Conservation (phyloP, 2,113 vertebrate species). For the Motacilla tschutschensis region DNA sequence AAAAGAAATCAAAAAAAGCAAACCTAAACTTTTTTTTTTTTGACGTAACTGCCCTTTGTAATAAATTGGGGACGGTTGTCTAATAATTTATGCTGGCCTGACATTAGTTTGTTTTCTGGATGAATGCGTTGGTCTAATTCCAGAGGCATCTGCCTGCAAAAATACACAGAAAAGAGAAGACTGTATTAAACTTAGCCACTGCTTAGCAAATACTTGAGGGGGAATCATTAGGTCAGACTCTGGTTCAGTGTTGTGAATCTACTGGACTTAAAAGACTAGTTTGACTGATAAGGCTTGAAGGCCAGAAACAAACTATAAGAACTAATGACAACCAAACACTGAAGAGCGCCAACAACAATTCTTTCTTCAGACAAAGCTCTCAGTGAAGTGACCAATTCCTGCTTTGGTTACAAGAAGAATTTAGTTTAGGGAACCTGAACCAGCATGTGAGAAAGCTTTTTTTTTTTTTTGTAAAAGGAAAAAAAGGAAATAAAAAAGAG, state of each 20-base stretch:
- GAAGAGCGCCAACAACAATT: neutral
- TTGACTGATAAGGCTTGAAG: neutral
- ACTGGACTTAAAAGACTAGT: neutral
- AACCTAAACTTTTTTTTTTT: neutral
- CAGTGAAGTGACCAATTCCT: neutral
- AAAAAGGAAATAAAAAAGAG: neutral
- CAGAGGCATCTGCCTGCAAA: conserved; percentile 16
- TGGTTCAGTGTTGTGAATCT: neutral
- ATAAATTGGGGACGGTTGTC: neutral
- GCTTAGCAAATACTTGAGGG: neutral
- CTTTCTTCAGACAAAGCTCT: neutral
- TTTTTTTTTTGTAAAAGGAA: neutral
- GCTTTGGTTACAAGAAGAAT: neutral
- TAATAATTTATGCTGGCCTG: neutral
- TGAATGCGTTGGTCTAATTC: neutral
- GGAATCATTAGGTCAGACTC: neutral
- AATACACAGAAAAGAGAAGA: neutral
- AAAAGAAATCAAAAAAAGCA: neutral
- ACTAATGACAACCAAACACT: neutral
- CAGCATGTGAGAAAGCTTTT: neutral
- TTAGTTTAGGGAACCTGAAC: neutral
- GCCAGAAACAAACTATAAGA: neutral
- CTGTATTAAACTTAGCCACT: neutral
- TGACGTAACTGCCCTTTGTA: neutral
- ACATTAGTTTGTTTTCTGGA: neutral